Conservation (phyloP, 2,888 invertebrate genomes). For the Napeogenes sylphis region DNA sequence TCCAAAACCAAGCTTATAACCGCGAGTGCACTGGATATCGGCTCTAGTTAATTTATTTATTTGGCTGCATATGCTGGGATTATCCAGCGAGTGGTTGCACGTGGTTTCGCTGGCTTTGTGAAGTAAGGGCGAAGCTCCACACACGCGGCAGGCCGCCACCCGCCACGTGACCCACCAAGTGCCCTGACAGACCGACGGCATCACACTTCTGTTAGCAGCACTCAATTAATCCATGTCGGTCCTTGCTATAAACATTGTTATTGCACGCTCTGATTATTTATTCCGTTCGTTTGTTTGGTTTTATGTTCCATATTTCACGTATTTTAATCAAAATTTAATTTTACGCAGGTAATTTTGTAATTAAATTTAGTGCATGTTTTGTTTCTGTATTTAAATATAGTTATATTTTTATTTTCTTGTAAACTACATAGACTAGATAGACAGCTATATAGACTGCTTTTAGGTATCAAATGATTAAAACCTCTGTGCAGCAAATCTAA, state of each 20-base stretch:
- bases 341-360: background rate
- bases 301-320: background rate
- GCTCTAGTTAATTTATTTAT: conserved; percentile 73
- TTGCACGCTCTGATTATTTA: conserved; percentile 24
- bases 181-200: conserved; percentile 62
- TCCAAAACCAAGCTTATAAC: conserved; percentile 41
- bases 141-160: conserved; percentile 33
- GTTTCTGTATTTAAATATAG: no score
- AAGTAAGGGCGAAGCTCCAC: conserved; percentile 26
- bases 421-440: no score
- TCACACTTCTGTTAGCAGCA: conserved; percentile 64
- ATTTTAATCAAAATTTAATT: background rate
- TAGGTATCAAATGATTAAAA: no score
- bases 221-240: conserved; percentile 69
- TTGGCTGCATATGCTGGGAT: conserved; percentile 66
- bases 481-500: conserved; percentile 14
- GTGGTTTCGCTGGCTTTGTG: conserved; percentile 34
- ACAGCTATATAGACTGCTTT: no score
- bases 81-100: conserved; percentile 52
- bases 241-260: conserved; percentile 42
- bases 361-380: background rate
- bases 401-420: no score
- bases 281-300: background rate
- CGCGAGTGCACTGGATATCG: conserved; percentile 41
- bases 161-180: conserved; percentile 56